Evolutionary conservation across 1,140 invertebrate species (phyloP), one percentile per base, ranked within the genome.

Genomic region (Penaeus indicus): DNA sequence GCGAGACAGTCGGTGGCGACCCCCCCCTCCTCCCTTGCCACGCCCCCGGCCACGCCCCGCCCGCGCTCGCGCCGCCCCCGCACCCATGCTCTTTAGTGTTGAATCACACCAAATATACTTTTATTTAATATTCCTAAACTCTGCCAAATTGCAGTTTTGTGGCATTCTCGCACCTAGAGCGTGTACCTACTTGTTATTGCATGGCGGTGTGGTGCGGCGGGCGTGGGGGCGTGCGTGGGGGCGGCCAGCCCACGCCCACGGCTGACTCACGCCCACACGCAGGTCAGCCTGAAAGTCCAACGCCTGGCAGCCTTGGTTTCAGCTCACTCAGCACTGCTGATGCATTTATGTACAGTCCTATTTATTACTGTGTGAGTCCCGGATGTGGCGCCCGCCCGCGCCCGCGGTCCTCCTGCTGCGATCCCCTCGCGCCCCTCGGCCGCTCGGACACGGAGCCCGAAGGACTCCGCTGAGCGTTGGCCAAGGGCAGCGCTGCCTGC

Each of bases 331-430:
- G 80, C 86, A 84, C 86, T 84, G 86, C 86, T 84, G 86, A 84
- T 88, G 86, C 86, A 88, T 88, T 88, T 88, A 88, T 88, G 86
- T 88, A 88, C 86, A 88, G 86, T 77, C 82, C 81, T 88, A 88
- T 88, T 88, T 88, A 88, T 88, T 88, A 88, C 54, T 61, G 86
- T 88, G 86, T 22, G 81, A 32, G 67, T 84, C 86, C 69, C 60
- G 81, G 81, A 62, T 75, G 86, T 83, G 86, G 86, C 61, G 38
- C 69, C 61, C 25, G 62, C 62, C 80, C 25, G 5, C 61, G 21
- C 11, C 64, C 5, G n/a, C 18, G 38, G 25, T 1, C 10, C 19
- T 19, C 5, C 80, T 62, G 54, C 80, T 61, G n/a, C 19, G 60
- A 0, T 10, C 21, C 60, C 27, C 42, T 19, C 25, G 27, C 54